Base-by-base conservation (phyloP, 2,888 invertebrate species). In the Phyllotreta striolata region DNA sequence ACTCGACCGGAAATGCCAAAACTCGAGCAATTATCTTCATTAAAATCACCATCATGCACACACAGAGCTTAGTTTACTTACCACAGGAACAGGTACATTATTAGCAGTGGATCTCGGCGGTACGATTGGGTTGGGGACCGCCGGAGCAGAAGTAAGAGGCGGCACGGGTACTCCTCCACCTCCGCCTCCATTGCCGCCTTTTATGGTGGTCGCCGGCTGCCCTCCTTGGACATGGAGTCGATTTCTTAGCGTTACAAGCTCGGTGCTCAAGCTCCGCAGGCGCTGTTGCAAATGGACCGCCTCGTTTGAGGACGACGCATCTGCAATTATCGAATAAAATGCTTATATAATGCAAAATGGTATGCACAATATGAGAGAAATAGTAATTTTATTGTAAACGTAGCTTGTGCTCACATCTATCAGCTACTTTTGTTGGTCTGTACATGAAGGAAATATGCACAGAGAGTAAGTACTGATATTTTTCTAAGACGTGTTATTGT, bases 301-400 rank as follows among this genome's bases (percentile, higher is more conserved):
- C 86, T 95, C 95, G 86, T 94, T 95, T 76, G 94, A 94, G 70
- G 94, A 95, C 76, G 95, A 93, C 76, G 95, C 95, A 91, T 95
- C 95, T 95, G 86, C 1, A 84, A 84, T 6, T n/a, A 2, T 24
- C 24, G 24, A 24, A 24, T 24, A 24, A 24, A 24, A 24, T 24
- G 24, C 3, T 13, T 9, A 47, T 9, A 47, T 10, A 13, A n/a
- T 34, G 13, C n/a, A 14, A 9, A 38, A 14, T 47, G 10, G 13
- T 47, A 13, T 47, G 14, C 6, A 9, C 14, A 9, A 13, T 12
- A 3, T 6, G 10, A 5, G 2, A 24, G 24, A 4, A 24, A 47
- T 47, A 47, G 7, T 8, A 10, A 46, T 46, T 8, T 8, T 46
- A 47, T 47, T 13, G 13, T 3, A 13, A 47, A 51, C 34, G 24